A percentile compares a stretch with the other conserved stretches of the same genome.
Conservation (phyloP, 2,113 vertebrate species). For the Peromyscus maniculatus region DNA sequence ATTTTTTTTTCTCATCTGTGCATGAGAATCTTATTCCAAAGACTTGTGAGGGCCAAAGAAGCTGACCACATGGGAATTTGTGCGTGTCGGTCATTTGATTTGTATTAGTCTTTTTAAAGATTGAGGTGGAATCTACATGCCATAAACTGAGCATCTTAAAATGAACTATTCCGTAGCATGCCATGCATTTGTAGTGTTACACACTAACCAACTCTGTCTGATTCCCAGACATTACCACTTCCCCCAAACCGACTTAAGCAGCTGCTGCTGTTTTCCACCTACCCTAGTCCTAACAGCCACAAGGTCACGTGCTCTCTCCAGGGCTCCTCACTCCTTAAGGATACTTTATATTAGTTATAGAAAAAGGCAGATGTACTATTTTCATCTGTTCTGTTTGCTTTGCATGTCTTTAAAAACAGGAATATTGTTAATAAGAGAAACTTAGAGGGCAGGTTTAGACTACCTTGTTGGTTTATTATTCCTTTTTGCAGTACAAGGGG, state of each 20-base stretch:
- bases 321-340: neutral
- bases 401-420: conserved; percentile 6
- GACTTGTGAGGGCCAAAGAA: neutral
- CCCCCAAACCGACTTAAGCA: neutral
- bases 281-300: neutral
- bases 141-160: neutral
- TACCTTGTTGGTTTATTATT: neutral
- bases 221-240: neutral
- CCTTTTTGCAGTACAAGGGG: neutral
- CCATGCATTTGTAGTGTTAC: neutral
- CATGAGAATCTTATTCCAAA: neutral
- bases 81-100: neutral
- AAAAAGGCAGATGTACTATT: neutral
- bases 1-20: neutral
- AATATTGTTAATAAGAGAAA: neutral
- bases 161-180: neutral
- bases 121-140: neutral
- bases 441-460: neutral
- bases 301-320: neutral
- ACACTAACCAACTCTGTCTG: neutral
- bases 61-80: neutral
- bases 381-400: neutral
- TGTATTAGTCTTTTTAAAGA: neutral
- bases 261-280: neutral
- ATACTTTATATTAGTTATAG: conserved; percentile 30